These are phyloP conservation scores for Volucella zonaria DNA, from an alignment of 2,888 invertebrate genomes.

Conservation along the genomic window DNA sequence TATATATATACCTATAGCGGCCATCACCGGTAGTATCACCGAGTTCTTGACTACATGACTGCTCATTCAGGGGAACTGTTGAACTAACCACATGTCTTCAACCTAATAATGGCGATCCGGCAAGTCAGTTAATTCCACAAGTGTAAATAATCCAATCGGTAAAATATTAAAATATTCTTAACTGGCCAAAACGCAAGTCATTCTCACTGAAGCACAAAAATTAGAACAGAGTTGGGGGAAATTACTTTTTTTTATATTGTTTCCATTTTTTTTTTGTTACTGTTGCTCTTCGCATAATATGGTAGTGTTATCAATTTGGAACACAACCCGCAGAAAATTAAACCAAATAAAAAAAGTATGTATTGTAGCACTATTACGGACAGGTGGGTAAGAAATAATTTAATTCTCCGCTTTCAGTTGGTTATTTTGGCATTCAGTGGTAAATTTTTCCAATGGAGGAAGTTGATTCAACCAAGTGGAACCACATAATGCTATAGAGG, in stretches of 20 bases:
- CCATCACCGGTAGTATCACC: too few species aligned
- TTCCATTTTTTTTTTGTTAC: constrained; percentile 16
- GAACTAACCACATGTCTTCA: too few species aligned
- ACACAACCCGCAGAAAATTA: constrained; percentile 21
- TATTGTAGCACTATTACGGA: constrained; percentile 28
- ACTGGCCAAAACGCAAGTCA: constrained; percentile 17
- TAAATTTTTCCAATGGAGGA: constrained; percentile 54
- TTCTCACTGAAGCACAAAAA: constrained; percentile 64
- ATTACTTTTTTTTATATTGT: constrained; percentile 22
- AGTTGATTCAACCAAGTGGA: constrained; percentile 45
- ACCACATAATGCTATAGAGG: constrained; percentile 14
- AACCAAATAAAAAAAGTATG: constrained; percentile 26
- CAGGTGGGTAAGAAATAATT: constrained; percentile 52
- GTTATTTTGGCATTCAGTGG: constrained; percentile 30
- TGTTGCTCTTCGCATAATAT: neutral
- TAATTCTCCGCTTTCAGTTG: constrained; percentile 27
- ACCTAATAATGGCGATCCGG: neutral
- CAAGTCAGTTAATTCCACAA: constrained; percentile 2
- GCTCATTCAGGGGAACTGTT: too few species aligned
- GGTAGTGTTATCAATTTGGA: constrained; percentile 42
- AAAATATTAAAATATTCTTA: constrained; percentile 46
- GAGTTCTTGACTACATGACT: too few species aligned
- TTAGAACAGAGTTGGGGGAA: constrained; percentile 51
- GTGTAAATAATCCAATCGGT: constrained; percentile 4
- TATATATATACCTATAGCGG: too few species aligned